Percentiles rank a stretch among this genome's conserved stretches.
Evolutionary conservation across 1,140 invertebrate genomes (phyloP).

Genomic region (Gonatopus flavifemur): DNA sequence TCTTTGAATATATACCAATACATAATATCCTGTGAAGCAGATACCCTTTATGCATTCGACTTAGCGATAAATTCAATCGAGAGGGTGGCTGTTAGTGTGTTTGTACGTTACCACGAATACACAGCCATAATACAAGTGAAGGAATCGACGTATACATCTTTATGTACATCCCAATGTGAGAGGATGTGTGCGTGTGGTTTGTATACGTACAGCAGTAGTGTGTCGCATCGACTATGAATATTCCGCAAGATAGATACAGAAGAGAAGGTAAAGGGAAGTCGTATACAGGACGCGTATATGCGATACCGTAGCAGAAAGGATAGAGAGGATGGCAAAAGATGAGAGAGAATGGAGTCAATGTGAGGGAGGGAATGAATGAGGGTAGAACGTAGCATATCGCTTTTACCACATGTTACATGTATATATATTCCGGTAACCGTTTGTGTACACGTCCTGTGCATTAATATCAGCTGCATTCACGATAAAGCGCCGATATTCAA

Average conservation of each 20-base stretch:
- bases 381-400: slow-evolving; percentile 20
- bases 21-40: too few relatives aligned
- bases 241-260: slow-evolving; percentile 1
- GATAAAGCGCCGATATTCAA: slow-evolving; percentile 50
- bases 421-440: background rate
- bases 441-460: slow-evolving; percentile 29
- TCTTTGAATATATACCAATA: too few relatives aligned
- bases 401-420: slow-evolving; percentile 21
- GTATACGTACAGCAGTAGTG: too few relatives aligned
- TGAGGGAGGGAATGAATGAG: slow-evolving; percentile 17
- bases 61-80: background rate
- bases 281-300: too few relatives aligned
- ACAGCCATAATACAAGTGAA: too few relatives aligned
- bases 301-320: background rate
- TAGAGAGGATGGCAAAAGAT: background rate
- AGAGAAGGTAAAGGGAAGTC: background rate
- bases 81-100: background rate
- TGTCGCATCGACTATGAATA: slow-evolving; percentile 17
- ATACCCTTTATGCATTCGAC: too few relatives aligned
- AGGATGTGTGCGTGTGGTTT: background rate
- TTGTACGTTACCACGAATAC: too few relatives aligned
- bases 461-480: slow-evolving; percentile 51
- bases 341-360: background rate
- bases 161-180: background rate
- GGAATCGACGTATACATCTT: too few relatives aligned